phyloP scores from a whole-genome alignment of 1,140 invertebrate species.

The Drosophila ambigua region DNA sequence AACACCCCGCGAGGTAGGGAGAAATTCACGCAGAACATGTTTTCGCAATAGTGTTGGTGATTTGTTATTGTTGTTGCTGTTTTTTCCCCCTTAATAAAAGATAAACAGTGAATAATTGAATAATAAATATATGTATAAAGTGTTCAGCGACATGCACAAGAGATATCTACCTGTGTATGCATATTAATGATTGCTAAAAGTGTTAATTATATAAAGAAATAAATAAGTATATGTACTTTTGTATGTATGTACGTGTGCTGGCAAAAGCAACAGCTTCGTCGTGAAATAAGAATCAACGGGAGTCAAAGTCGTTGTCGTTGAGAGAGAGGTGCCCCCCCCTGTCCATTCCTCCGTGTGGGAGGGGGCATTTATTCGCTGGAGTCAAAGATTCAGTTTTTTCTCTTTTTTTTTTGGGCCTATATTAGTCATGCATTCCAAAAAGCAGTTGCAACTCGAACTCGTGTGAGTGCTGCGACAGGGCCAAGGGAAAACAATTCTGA shows the following conservation, averaged over 20 bases:
- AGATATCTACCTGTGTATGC: slow-evolving; percentile 49
- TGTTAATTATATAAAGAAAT: slow-evolving; percentile 75
- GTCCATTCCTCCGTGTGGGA: too few species aligned
- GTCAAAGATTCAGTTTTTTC: slow-evolving; percentile 10
- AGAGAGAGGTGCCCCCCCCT: too few species aligned
- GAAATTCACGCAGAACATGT: slow-evolving; percentile 71
- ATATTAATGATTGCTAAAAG: slow-evolving; percentile 53
- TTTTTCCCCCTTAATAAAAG: slow-evolving; percentile 72
- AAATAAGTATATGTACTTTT: slow-evolving; percentile 32
- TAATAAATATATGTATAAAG: slow-evolving; percentile 65
- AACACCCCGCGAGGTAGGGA: slow-evolving; percentile 46
- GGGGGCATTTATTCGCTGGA: slow-evolving; percentile 1
- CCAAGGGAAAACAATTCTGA: slow-evolving; percentile 1
- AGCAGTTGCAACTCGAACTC: neutral
- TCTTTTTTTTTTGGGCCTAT: slow-evolving; percentile 22
- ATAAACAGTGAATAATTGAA: slow-evolving; percentile 82
- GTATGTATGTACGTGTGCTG: slow-evolving; percentile 5
- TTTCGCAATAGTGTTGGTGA: slow-evolving; percentile 75
- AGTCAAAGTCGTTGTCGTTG: neutral
- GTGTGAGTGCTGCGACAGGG: neutral
- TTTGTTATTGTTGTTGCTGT: slow-evolving; percentile 65
- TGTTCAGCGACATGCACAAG: slow-evolving; percentile 26
- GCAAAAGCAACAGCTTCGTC: slow-evolving; percentile 49
- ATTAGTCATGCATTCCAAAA: slow-evolving; percentile 64
- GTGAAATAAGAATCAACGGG: slow-evolving; percentile 60